Base-by-base conservation (phyloP, 1,140 invertebrate genomes). In the Micrasema longulum region DNA sequence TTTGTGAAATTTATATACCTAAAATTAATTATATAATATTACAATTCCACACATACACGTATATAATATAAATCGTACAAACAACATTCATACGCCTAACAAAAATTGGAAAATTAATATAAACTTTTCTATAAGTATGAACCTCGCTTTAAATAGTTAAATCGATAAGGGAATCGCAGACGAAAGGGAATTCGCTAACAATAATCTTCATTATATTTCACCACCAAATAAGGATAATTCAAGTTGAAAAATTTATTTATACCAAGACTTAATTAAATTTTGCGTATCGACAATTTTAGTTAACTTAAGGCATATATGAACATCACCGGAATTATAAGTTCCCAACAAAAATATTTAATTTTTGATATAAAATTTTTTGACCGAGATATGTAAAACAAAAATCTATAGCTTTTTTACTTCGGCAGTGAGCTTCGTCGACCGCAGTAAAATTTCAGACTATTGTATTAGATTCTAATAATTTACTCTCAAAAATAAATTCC, bases 401-500 rank as follows among this genome's bases (percentile, higher is more conserved):
- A 45, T 64, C 60, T 26, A 23, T 41, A 18, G 55, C 57, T 62
- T 62, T 62, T 16, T 18, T 4, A 38, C 35, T 9, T 41, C 57
- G 35, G 38, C 23, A 20, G 4, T 41, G 35, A 16, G 36, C 36
- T 60, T 38, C 57, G 36, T 62, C 57, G n/a, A 47, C 43, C 62
- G 36, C 45, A 47, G 48, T 75, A 67, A 75, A 70, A 70, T 57
- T 66, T n/a, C n/a, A n/a, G n/a, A n/a, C 70, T 75, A 72, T 65
- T 48, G 43, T 72, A 69, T 66, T 72, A 75, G 36, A 69, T 60
- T 60, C 67, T 72, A 72, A 68, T 57, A 65, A 35, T 71, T 75
- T 66, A 70, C 50, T 69, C 70, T 76, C 71, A 76, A 75, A 75
- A 76, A 76, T 76, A 72, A 72, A 73, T 71, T 76, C 66, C 74